These are phyloP conservation scores for Reticulitermes lucifugus DNA, from an alignment of 2,888 invertebrate species.

Conservation along the genomic window DNA sequence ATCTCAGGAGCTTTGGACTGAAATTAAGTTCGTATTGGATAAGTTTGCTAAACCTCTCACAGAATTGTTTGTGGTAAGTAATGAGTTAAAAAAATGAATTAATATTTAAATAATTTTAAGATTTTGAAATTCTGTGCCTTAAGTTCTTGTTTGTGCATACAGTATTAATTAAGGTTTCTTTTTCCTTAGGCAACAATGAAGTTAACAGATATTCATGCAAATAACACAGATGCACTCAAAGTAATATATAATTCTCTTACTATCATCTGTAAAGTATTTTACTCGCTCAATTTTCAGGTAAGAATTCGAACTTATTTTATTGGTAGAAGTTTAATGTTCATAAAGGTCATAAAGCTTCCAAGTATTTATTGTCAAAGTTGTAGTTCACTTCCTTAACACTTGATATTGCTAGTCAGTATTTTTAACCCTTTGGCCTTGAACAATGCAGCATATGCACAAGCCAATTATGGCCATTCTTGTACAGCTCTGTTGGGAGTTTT, in stretches of 20 bases:
- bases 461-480: no score
- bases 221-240: conserved; percentile 83
- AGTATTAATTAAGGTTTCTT: conserved; percentile 11
- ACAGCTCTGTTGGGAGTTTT: no score
- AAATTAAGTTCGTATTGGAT: conserved; percentile 96
- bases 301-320: not conserved
- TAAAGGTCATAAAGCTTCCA: no score
- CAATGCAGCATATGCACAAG: no score
- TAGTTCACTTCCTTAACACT: no score
- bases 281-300: conserved; percentile 95
- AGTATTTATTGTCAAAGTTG: not conserved
- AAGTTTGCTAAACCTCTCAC: conserved; percentile 95
- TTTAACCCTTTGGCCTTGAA: no score
- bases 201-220: conserved; percentile 80
- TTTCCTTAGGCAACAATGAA: conserved; percentile 83
- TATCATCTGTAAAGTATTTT: conserved; percentile 94
- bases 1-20: conserved; percentile 93
- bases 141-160: not conserved
- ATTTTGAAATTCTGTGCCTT: not conserved
- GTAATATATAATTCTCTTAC: conserved; percentile 91
- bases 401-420: no score
- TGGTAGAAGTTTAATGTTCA: not conserved
- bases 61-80: conserved; percentile 83
- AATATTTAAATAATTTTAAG: not conserved
- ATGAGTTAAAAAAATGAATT: not conserved